Conservation (phyloP, 2,888 invertebrate genomes). For the Seira musarum region DNA sequence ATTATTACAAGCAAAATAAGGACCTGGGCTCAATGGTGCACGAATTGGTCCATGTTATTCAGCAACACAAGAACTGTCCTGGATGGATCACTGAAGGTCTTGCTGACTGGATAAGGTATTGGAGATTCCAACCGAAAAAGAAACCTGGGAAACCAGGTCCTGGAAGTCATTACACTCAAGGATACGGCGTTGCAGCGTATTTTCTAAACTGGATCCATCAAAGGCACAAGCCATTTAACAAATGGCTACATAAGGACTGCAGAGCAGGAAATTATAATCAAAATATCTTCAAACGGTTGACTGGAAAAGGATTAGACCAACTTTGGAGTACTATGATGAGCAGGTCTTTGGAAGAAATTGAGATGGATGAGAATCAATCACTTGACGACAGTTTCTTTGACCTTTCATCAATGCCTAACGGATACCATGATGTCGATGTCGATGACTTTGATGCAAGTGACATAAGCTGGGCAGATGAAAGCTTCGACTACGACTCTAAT, state of each 20-base stretch:
- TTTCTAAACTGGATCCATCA: slow-evolving; percentile 29
- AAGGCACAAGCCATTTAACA: background rate
- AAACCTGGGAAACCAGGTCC: slow-evolving; percentile 15
- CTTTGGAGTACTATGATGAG: slow-evolving; percentile 30
- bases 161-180: background rate
- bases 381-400: too few species aligned
- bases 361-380: too few species aligned
- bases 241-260: slow-evolving; percentile 13
- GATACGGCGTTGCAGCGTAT: background rate
- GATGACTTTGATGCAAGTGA: too few species aligned
- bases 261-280: background rate
- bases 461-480: too few species aligned
- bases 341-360: too few species aligned
- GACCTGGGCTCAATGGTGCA: slow-evolving; percentile 26
- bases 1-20: background rate
- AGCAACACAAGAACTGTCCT: slow-evolving; percentile 4
- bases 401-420: too few species aligned
- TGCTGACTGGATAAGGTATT: slow-evolving; percentile 16
- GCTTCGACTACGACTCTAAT: too few species aligned
- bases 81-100: slow-evolving; percentile 33
- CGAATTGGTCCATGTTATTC: slow-evolving; percentile 27
- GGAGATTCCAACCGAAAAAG: background rate
- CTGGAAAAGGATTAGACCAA: slow-evolving; percentile 24
- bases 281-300: slow-evolving; percentile 6
- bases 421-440: too few species aligned